phyloP scores from a whole-genome alignment of 2,113 vertebrate genomes.

The Xiphorhynchus elegans region DNA sequence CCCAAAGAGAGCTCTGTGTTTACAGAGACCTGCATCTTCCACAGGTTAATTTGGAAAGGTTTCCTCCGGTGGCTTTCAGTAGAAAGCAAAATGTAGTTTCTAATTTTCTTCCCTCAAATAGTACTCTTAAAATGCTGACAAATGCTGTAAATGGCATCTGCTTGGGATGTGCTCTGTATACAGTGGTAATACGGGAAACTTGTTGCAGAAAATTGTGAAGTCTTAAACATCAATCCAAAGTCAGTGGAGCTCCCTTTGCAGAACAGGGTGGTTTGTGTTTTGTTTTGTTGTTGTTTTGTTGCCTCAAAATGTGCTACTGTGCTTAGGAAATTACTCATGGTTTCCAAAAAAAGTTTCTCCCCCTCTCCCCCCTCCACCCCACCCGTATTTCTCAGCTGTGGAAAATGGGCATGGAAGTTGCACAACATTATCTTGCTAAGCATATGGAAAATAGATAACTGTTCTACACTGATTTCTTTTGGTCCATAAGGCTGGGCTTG shows the following conservation, averaged over 20 bases:
- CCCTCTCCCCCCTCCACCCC: too few species aligned
- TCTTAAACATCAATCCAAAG: background rate
- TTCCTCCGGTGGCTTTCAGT: background rate
- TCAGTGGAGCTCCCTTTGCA: background rate
- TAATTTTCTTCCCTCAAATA: background rate
- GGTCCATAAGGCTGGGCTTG: background rate
- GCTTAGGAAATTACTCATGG: background rate
- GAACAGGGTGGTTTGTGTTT: background rate
- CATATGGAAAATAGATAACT: background rate
- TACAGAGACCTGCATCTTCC: conserved; percentile 22
- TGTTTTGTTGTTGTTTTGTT: background rate
- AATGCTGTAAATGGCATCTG: background rate
- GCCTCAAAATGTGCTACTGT: background rate
- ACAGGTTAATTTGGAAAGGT: conserved; percentile 21
- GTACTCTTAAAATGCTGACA: background rate
- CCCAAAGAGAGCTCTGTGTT: conserved; percentile 12
- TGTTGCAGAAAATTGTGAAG: background rate
- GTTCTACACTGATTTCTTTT: background rate
- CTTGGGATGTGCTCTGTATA: background rate
- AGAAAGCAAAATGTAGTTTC: background rate
- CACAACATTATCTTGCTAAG: background rate
- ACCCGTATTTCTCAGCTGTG: too few species aligned
- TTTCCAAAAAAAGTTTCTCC: background rate
- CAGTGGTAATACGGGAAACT: background rate
- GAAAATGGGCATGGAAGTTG: background rate